These are phyloP conservation scores for Ricordea florida DNA, from an alignment of 92 coral and sea anemone genomes.

Conservation along the genomic window DNA sequence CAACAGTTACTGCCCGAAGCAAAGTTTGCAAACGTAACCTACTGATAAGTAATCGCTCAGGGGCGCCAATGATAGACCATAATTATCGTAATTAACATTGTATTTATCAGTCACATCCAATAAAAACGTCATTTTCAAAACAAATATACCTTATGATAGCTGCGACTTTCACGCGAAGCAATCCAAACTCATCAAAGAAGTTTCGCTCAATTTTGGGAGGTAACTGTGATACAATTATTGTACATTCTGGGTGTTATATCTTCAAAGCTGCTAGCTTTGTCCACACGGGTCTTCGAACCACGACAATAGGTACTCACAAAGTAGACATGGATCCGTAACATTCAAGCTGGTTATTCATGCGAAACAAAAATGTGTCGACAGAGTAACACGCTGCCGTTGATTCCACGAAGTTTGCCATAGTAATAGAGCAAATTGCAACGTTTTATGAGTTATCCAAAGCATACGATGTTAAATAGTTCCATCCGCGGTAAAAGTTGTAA, in stretches of 20 bases:
- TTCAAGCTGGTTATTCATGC: background rate
- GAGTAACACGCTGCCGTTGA: background rate
- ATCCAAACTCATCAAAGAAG: background rate
- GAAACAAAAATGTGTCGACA: background rate
- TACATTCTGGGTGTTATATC: too few species aligned
- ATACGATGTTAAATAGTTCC: background rate
- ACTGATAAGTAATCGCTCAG: constrained; percentile 6
- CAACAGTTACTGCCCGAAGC: background rate
- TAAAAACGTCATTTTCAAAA: constrained; percentile 13
- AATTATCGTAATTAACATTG: constrained; percentile 61
- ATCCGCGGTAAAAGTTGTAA: constrained; percentile 2
- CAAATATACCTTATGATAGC: background rate
- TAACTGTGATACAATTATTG: too few species aligned
- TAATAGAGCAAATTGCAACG: too few species aligned
- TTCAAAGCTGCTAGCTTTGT: too few species aligned
- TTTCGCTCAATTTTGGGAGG: too few species aligned
- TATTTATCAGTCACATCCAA: constrained; percentile 62
- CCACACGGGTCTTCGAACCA: too few species aligned
- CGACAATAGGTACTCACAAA: too few species aligned
- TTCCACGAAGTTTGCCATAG: background rate
- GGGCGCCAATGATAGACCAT: constrained; percentile 44
- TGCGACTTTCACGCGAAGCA: background rate
- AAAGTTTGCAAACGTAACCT: background rate
- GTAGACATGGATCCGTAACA: too few species aligned
- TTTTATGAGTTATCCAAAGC: background rate